Base-by-base conservation (phyloP, 2,797 vertebrate species). In the Margarornis squamiger region DNA sequence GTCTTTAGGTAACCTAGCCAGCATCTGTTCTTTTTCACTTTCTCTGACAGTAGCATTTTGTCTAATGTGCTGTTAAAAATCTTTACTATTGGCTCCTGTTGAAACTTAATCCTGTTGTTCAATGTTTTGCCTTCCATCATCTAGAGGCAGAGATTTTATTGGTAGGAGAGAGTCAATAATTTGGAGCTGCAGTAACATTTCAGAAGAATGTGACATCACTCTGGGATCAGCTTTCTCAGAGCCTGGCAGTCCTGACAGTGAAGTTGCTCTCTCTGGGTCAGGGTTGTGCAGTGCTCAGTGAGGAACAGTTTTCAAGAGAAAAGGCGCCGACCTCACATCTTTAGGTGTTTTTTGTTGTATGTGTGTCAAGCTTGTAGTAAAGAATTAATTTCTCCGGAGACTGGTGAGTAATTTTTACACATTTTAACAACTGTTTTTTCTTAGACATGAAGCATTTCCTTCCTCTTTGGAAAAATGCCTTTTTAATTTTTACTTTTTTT, bases 131-230 rank as follows among this genome's bases (percentile, higher is more conserved):
- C 68, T 83, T 57, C 78, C 52, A 19, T 76, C 54, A 34, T 58
- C 14, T 58, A 68, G 66, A 95, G 84, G 84, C 52, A 90, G 73
- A 46, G 85, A 41, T 86, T 79, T 90, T 96, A 92, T 92, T 96
- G 90, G 94, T 91, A 78, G 95, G 81, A 90, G 68, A 76, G 94
- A 91, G 95, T 92, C 24, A 4, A 5, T 89, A 57, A 51, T 91
- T 97, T 93, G 95, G 70, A 92, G 97, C 97, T 98, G 97, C 97
- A 93, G 63, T 90, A 95, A 72, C 96, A 62, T 94, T 95, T 97
- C 97, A 95, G 97, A 82, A 93, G 58, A 70, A 85, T 77, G 96
- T 99, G 99, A 99, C 98, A 97, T 99, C 98, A 98, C 93, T 88
- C 61, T 51, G 75, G 97, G 98, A 95, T 98, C 98, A 93, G 98